Evolutionary conservation across 2,113 vertebrate species (phyloP).

Genomic region (Typhlomys cinereus): DNA sequence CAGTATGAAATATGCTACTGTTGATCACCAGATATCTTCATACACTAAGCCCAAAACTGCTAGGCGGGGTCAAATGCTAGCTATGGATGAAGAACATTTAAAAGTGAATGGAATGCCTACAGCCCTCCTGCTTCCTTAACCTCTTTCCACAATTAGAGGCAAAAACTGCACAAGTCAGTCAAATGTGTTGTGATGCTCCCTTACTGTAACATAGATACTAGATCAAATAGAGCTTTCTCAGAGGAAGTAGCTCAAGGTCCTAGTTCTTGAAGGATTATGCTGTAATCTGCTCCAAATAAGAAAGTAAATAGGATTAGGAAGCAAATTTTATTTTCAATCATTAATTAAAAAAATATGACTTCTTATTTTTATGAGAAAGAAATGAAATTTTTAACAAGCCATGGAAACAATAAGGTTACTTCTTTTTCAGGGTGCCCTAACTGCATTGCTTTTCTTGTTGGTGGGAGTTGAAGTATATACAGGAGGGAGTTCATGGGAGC

Average conservation of each 20-base stretch:
- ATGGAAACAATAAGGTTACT: not conserved
- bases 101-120: not conserved
- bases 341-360: not conserved
- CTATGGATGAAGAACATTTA: not conserved
- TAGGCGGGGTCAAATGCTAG: not conserved
- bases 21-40: not conserved
- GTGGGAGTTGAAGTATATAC: not conserved
- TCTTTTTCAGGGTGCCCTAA: not conserved
- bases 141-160: not conserved
- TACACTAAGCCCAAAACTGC: not conserved
- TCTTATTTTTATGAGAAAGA: not conserved
- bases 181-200: too few species aligned
- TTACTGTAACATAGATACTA: too few species aligned
- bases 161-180: not conserved
- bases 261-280: not conserved
- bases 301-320: not conserved
- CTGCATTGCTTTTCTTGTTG: not conserved
- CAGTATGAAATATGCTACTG: not conserved
- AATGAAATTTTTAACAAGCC: not conserved
- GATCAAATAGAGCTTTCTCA: not conserved
- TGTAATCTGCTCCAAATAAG: not conserved
- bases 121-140: accelerated
- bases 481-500: not conserved
- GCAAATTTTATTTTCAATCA: not conserved
- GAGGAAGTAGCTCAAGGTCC: not conserved